phyloP scores from a whole-genome alignment of 2,888 invertebrate species.

The Agonopterix subpropinquella region DNA sequence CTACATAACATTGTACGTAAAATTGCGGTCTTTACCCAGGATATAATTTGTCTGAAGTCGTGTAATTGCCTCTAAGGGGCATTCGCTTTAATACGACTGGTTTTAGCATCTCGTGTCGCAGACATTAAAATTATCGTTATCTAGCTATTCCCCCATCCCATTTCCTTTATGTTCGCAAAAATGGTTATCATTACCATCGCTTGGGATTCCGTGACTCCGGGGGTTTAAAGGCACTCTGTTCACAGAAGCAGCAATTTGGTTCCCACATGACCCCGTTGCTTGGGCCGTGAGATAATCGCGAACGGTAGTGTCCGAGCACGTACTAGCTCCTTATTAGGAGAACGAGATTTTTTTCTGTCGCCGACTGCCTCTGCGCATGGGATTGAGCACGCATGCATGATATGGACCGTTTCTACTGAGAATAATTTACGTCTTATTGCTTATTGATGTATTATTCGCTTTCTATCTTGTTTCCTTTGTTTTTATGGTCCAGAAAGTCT shows the following conservation, averaged over 20 bases:
- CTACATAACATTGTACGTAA: constrained; percentile 29
- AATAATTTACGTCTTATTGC: constrained; percentile 32
- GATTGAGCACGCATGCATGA: constrained; percentile 48
- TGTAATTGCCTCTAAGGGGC: constrained; percentile 34
- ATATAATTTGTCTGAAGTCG: constrained; percentile 37
- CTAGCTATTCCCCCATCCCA: constrained; percentile 23
- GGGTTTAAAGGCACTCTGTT: constrained; percentile 40
- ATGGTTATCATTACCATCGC: constrained; percentile 44
- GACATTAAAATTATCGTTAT: constrained; percentile 23
- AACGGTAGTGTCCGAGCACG: constrained; percentile 64
- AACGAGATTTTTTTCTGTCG: constrained; percentile 49
- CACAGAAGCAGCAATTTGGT: constrained; percentile 51
- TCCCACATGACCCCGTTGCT: constrained; percentile 62
- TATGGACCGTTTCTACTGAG: constrained; percentile 27
- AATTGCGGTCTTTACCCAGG: constrained; percentile 31
- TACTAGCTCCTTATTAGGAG: constrained; percentile 63
- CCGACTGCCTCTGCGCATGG: constrained; percentile 31
- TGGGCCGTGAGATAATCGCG: constrained; percentile 69
- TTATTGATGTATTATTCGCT: constrained; percentile 23
- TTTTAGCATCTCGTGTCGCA: constrained; percentile 25
- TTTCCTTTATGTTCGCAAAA: constrained; percentile 31
- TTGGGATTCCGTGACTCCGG: constrained; percentile 47
- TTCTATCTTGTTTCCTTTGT: constrained; percentile 8
- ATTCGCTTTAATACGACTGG: constrained; percentile 36
- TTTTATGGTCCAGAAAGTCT: not conserved